Evolutionary conservation across 2,113 vertebrate species (phyloP).

Genomic region (Pelecanoides urinatrix): DNA sequence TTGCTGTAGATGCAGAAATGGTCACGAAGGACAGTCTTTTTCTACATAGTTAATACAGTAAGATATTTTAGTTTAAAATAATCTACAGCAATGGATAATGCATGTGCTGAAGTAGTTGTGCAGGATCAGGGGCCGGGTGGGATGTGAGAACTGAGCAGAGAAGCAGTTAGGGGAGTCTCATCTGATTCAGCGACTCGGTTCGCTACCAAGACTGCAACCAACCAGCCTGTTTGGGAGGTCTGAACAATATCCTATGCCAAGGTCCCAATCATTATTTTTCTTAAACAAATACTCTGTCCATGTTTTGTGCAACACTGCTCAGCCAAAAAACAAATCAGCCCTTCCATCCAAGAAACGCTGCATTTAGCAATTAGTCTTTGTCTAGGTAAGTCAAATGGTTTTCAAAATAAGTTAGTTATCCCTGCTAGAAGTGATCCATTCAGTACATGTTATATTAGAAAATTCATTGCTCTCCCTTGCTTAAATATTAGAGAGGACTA

Average conservation of each 20-base stretch:
- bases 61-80: background rate
- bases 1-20: background rate
- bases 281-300: background rate
- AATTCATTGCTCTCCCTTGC: background rate
- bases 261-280: background rate
- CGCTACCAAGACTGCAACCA: background rate
- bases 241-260: background rate
- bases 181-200: fast-evolving
- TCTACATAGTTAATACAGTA: background rate
- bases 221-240: fast-evolving
- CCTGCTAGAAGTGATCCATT: background rate
- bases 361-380: background rate
- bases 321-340: background rate
- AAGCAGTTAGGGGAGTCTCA: background rate
- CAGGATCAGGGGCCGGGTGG: background rate
- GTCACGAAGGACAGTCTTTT: background rate
- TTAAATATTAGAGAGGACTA: background rate
- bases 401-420: background rate
- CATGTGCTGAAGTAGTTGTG: background rate
- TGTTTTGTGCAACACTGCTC: background rate
- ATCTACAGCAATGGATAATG: background rate
- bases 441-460: background rate
- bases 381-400: background rate
- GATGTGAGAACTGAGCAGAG: background rate
- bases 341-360: background rate